A percentile compares a stretch with the other conserved stretches of the same genome.
phyloP scores from a whole-genome alignment of 2,888 invertebrate genomes.

The Xiphydria camelus region DNA sequence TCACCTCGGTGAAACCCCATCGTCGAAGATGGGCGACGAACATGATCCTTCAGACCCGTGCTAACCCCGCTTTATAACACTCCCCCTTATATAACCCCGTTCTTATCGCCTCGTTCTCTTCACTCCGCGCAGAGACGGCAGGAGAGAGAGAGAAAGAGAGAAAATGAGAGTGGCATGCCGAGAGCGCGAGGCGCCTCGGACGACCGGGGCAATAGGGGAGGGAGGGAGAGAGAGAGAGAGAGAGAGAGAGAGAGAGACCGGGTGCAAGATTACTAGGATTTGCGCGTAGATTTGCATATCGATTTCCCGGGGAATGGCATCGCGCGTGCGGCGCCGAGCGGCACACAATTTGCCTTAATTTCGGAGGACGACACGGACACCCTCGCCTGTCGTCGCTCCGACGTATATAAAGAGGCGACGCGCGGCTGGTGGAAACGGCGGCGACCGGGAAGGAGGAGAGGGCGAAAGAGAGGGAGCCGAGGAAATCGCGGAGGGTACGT shows the following conservation, averaged over 20 bases:
- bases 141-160: constrained; percentile 4
- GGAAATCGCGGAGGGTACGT: no score
- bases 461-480: no score
- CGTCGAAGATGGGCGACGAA: constrained; percentile 47
- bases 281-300: constrained; percentile 56
- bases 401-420: no score
- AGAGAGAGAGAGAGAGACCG: constrained; percentile 22
- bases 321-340: constrained; percentile 38
- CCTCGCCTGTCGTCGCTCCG: no score
- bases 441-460: no score
- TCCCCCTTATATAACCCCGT: constrained; percentile 28
- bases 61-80: constrained; percentile 54
- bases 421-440: no score
- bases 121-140: no score
- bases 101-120: constrained; percentile 18
- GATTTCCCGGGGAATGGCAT: constrained; percentile 43
- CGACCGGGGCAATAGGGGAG: no score
- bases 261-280: constrained; percentile 53
- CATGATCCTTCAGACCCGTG: constrained; percentile 51
- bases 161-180: constrained; percentile 8
- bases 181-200: no score
- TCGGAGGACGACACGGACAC: constrained; percentile 23
- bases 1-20: constrained; percentile 44
- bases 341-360: constrained; percentile 52
- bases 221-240: constrained; percentile 5